Evolutionary conservation across 2,113 vertebrate species (phyloP).

Genomic region (Lampris incognitus): DNA sequence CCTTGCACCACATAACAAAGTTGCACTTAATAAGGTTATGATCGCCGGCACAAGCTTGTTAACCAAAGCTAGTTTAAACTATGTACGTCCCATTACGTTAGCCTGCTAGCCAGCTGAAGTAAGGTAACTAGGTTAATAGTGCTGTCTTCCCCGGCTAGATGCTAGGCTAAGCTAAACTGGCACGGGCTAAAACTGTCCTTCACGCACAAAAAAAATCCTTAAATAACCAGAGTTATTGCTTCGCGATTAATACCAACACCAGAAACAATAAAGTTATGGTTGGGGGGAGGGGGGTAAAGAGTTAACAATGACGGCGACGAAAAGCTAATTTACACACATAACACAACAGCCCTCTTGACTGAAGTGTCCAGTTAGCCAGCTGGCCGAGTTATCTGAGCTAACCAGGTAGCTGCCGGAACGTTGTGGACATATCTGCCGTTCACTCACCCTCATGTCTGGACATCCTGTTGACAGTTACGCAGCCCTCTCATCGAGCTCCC

Average conservation of each 20-base stretch:
- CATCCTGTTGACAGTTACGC: slow-evolving; percentile 86
- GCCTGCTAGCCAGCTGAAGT: slow-evolving; percentile 42
- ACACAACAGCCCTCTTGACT: slow-evolving; percentile 39
- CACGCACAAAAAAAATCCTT: too few species aligned
- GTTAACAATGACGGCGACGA: slow-evolving; percentile 55
- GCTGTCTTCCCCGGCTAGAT: slow-evolving; percentile 47
- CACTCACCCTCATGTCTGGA: slow-evolving; percentile 92
- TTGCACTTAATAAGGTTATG: background rate
- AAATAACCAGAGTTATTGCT: too few species aligned
- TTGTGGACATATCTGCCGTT: slow-evolving; percentile 60
- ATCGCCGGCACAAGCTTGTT: background rate
- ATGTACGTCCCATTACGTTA: slow-evolving; percentile 23
- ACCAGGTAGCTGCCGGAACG: slow-evolving; percentile 55
- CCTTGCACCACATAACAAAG: too few species aligned
- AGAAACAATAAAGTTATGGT: background rate
- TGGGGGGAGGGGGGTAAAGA: background rate
- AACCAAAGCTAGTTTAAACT: background rate
- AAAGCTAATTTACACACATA: slow-evolving; percentile 65
- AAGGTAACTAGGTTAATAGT: slow-evolving; percentile 59
- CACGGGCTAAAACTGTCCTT: background rate
- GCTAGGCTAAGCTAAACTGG: slow-evolving; percentile 51
- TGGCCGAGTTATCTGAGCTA: slow-evolving; percentile 55
- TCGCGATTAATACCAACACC: too few species aligned
- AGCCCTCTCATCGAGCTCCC: slow-evolving; percentile 82
- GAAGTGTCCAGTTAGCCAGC: slow-evolving; percentile 53